Evolutionary conservation across 2,888 invertebrate genomes (phyloP).

Genomic region (Lasioglossum pauxillum): DNA sequence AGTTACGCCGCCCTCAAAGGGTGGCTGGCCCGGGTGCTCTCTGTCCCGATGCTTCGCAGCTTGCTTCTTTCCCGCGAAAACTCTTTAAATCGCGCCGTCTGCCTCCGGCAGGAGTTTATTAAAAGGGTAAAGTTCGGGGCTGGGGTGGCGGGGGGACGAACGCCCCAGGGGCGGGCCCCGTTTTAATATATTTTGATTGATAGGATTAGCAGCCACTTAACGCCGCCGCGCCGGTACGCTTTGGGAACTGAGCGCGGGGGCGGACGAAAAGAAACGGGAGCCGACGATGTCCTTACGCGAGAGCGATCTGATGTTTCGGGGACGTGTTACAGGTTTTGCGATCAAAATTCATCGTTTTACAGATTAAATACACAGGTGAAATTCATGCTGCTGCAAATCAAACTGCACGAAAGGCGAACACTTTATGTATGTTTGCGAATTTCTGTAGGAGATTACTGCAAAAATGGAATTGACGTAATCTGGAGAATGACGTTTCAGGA

Average conservation of each 20-base stretch:
- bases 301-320: constrained; percentile 13
- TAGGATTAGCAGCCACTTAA: constrained; percentile 75
- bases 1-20: constrained; percentile 78
- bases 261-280: constrained; percentile 10
- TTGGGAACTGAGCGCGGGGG: constrained; percentile 16
- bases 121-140: constrained; percentile 78
- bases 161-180: constrained; percentile 46
- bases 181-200: constrained; percentile 82
- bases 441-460: too few relatives aligned
- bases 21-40: constrained; percentile 52
- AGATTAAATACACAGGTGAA: background rate
- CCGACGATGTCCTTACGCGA: background rate
- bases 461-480: too few relatives aligned
- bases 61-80: constrained; percentile 76
- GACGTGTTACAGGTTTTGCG: background rate
- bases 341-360: background rate
- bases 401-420: too few relatives aligned
- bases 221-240: constrained; percentile 8
- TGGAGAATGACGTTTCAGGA: background rate
- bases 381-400: background rate
- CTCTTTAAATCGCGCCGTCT: constrained; percentile 77
- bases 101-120: constrained; percentile 76
- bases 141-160: constrained; percentile 32
- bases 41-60: constrained; percentile 58
- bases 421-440: too few relatives aligned